These are phyloP conservation scores for Pandemis corylana DNA, from an alignment of 2,888 invertebrate genomes.

Conservation along the genomic window DNA sequence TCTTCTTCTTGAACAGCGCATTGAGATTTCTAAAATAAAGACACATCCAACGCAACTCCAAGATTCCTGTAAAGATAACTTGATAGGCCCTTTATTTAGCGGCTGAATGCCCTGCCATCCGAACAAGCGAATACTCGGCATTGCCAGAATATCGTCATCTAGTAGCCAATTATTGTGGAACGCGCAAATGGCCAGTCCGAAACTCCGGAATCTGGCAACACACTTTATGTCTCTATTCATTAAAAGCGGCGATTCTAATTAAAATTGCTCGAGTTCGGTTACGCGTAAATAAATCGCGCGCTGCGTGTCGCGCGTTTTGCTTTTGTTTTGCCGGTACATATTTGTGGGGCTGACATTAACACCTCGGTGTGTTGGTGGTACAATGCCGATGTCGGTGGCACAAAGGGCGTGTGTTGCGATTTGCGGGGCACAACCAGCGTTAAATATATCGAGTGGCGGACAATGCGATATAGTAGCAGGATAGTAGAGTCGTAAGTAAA, in stretches of 20 bases:
- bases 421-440: slow-evolving; percentile 63
- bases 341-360: slow-evolving; percentile 70
- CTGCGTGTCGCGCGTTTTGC: slow-evolving; percentile 56
- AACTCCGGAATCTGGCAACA: slow-evolving; percentile 56
- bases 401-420: slow-evolving; percentile 62
- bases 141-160: slow-evolving; percentile 67
- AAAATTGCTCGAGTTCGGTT: slow-evolving; percentile 70
- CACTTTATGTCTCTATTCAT: slow-evolving; percentile 76
- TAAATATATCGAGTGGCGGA: slow-evolving; percentile 66
- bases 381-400: slow-evolving; percentile 59
- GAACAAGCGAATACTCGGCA: slow-evolving; percentile 55
- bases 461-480: slow-evolving; percentile 50
- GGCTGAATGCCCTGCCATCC: slow-evolving; percentile 35
- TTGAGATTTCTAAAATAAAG: slow-evolving; percentile 35
- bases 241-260: slow-evolving; percentile 70
- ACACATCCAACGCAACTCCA: slow-evolving; percentile 19
- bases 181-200: slow-evolving; percentile 63
- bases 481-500: slow-evolving; percentile 62
- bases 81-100: slow-evolving; percentile 20
- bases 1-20: slow-evolving; percentile 34
- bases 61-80: slow-evolving; percentile 34
- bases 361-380: slow-evolving; percentile 55
- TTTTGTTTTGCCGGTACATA: slow-evolving; percentile 70
- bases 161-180: slow-evolving; percentile 72
- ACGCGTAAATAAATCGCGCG: slow-evolving; percentile 67